A percentile compares a stretch with the other conserved stretches of the same genome.
Evolutionary conservation across 2,888 invertebrate species (phyloP).

Genomic region (Macrophya alboannulata): DNA sequence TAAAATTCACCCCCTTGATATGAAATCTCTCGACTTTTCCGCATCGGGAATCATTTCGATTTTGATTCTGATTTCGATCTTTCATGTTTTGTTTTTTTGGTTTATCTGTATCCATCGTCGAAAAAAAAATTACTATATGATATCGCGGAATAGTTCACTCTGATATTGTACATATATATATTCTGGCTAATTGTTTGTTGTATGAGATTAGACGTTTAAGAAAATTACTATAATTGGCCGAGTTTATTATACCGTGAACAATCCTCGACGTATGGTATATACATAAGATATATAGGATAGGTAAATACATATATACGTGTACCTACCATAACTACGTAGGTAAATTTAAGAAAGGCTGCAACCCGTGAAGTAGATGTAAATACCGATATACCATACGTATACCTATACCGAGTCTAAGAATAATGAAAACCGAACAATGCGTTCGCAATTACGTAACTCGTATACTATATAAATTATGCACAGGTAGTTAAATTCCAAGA

Average conservation of each 20-base stretch:
- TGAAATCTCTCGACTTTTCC: not conserved
- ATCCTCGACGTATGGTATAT: not conserved
- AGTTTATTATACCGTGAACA: constrained; percentile 46
- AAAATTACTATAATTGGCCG: constrained; percentile 49
- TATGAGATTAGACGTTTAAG: constrained; percentile 45
- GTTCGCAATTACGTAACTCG: constrained; percentile 73
- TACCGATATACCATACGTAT: not conserved
- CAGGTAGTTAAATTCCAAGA: constrained; percentile 48
- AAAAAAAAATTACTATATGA: not conserved
- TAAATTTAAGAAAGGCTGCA: constrained; percentile 28
- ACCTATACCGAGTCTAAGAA: constrained; percentile 36
- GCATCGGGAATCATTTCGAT: not conserved
- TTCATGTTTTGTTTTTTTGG: not conserved
- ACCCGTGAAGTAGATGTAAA: constrained; percentile 43
- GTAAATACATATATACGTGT: not conserved
- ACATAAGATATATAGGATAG: not conserved
- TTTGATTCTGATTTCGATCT: not conserved
- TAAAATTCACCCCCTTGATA: constrained; percentile 20
- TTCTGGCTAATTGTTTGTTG: constrained; percentile 11
- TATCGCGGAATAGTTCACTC: too few relatives aligned
- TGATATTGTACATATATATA: too few relatives aligned
- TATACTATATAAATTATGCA: constrained; percentile 59
- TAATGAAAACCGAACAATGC: constrained; percentile 69
- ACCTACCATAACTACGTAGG: not conserved
- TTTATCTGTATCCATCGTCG: not conserved